These are phyloP conservation scores for Syngnathoides biaculeatus DNA, from an alignment of 2,113 vertebrate genomes.

Conservation along the genomic window DNA sequence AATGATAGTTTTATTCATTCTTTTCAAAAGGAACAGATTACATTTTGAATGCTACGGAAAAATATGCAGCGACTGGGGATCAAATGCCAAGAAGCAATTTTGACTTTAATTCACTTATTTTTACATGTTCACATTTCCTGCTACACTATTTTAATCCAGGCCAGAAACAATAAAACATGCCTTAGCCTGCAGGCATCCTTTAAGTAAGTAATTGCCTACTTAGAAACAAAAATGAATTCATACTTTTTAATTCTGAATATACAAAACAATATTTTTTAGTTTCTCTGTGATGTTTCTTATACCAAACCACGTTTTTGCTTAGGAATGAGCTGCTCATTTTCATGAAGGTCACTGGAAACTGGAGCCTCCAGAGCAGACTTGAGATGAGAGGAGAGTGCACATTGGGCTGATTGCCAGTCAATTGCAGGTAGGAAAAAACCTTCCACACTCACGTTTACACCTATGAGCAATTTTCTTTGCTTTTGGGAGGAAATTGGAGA, in stretches of 20 bases:
- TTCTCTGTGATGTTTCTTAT: neutral
- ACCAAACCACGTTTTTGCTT: neutral
- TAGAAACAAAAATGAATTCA: neutral
- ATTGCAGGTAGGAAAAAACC: too few species aligned
- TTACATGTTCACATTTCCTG: neutral
- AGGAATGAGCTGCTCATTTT: neutral
- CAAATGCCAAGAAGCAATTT: constrained; percentile 17
- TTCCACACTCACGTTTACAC: too few species aligned
- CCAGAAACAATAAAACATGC: neutral
- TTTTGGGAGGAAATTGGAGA: neutral
- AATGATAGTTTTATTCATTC: constrained; percentile 38
- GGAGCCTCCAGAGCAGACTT: too few species aligned
- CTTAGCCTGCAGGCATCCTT: neutral
- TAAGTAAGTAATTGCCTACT: constrained; percentile 2
- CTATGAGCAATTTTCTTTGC: neutral
- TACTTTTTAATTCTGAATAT: neutral
- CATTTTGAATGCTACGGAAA: constrained; percentile 23
- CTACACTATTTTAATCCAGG: constrained; percentile 1
- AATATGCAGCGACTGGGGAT: constrained; percentile 4
- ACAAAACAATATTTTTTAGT: neutral
- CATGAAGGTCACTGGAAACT: neutral
- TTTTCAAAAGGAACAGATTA: constrained; percentile 17
- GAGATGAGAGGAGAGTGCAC: too few species aligned
- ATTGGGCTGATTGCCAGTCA: too few species aligned
- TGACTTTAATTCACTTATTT: constrained; percentile 14